These are phyloP conservation scores for Glaucidium brasilianum DNA, from an alignment of 2,113 vertebrate genomes.

Conservation along the genomic window DNA sequence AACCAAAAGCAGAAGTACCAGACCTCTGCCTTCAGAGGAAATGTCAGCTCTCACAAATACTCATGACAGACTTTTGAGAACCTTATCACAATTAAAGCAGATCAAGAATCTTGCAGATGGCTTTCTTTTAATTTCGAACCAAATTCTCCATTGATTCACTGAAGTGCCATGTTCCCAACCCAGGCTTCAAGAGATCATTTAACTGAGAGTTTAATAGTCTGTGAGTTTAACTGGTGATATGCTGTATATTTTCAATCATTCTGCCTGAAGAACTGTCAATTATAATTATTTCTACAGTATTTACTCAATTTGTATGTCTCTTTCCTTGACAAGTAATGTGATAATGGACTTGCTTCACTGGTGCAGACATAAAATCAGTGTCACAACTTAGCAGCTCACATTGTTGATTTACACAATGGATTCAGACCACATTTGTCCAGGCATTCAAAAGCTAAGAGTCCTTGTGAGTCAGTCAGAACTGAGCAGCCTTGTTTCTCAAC, in stretches of 20 bases:
- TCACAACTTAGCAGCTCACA: neutral
- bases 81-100: neutral
- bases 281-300: slow-evolving; percentile 40
- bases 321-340: neutral
- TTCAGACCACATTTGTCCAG: slow-evolving; percentile 31
- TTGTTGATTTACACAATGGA: neutral
- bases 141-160: neutral
- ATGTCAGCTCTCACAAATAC: neutral
- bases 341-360: neutral
- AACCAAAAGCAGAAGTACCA: slow-evolving; percentile 15
- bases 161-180: neutral
- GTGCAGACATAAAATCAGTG: neutral
- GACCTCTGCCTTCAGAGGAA: slow-evolving; percentile 13
- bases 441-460: neutral
- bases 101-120: neutral
- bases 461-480: neutral
- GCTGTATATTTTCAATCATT: neutral
- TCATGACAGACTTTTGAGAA: neutral
- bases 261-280: neutral
- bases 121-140: slow-evolving; percentile 40
- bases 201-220: slow-evolving; percentile 4
- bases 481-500: neutral
- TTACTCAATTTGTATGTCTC: neutral
- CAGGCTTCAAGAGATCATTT: slow-evolving; percentile 18
- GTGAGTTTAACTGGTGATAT: neutral